Evolutionary conservation across 2,888 invertebrate species (phyloP), one percentile per base, ranked within the genome.

Genomic region (Tillus elongatus): DNA sequence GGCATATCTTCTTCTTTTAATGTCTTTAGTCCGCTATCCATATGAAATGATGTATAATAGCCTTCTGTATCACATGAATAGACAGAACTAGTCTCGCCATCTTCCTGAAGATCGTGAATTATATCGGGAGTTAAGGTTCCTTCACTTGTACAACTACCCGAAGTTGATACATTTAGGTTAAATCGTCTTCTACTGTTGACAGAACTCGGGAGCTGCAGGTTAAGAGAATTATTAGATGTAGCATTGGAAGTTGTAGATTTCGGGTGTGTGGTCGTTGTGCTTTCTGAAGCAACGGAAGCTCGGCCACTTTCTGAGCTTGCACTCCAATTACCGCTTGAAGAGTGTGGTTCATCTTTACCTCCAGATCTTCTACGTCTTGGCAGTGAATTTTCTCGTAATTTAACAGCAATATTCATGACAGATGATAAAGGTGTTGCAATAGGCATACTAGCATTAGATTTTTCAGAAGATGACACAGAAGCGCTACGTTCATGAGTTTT

Each of bases 21-120:
- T 0, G 88, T 86, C 57, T 86, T 86, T 43, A 96, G 65, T 0
- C 95, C 95, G 37, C 91, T 91, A 64, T 96, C 95, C 74, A 90
- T 82, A 64, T 96, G 93, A 71, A 96, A 96, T 12, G 93, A 93
- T 1, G 96, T 96, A 63, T 92, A 96, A 64, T 95, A 96, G 4
- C 96, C 96, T 67, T 96, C 96, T 1, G 92, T 92, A 59, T 96
- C 96, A 58, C 93, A 89, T 2, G 93, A 93, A 63, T 91, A 93
- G 40, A 90, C 86, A 0, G 91, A 91, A 50, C 86, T 85, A 1
- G 85, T 87, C 67, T 90, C 90, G 34, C 82, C 77, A 58, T 90
- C 89, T 61, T 88, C 86, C 47, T 82, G 77, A 45, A 82, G 70
- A 60, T 88, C 79, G 52, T 82, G 79, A 44, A 82, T 85, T 33